Evolutionary conservation across 2,888 invertebrate genomes (phyloP), one percentile per base, ranked within the genome.

Genomic region (Gibbula magus): DNA sequence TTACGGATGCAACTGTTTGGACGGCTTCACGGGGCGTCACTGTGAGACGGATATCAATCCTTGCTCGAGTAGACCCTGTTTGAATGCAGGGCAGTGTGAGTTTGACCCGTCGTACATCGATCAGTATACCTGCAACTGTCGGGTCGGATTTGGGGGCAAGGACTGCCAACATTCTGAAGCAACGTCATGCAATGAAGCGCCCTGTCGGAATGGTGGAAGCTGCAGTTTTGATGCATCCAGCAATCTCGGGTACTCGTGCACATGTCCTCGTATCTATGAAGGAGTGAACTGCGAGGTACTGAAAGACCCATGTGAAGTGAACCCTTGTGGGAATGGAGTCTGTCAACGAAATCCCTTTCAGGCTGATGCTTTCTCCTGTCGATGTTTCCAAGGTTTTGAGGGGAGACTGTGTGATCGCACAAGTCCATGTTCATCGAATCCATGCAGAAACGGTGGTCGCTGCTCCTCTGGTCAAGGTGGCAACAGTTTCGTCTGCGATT

Each of bases 261-360:
- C 22, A 10, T 78, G 78, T 25, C 54, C 32, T 16, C 25, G 22
- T 1, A 56, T 56, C 8, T 78, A 73, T 39, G 54, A 73, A 25
- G 78, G 78, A n/a, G 56, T 25, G 8, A 78, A 78, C 74, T 78
- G 78, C 66, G 45, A 79, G 35, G 61, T 45, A 3, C 56, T 70
- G 2, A 32, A n/a, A 20, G 70, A 75, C 54, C 75, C 75, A 13
- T 75, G 75, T 20, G 22, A 32, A 18, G 25, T 35, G 32, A 75
- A 54, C 20, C 53, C 75, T 2, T 75, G 75, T 54, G 25, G 29
- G n/a, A 75, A 75, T 32, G 75, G 75, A 32, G 35, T 53, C 10
- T 75, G 75, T 39, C 4, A 4, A 18, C 25, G 20, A 3, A 56
- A 56, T 22, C 39, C 73, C 4, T 52, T 35, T n/a, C n/a, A 25